Evolutionary conservation across 2,113 vertebrate genomes (phyloP), one percentile per base, ranked within the genome.

Genomic region (Hiodon alosoides): DNA sequence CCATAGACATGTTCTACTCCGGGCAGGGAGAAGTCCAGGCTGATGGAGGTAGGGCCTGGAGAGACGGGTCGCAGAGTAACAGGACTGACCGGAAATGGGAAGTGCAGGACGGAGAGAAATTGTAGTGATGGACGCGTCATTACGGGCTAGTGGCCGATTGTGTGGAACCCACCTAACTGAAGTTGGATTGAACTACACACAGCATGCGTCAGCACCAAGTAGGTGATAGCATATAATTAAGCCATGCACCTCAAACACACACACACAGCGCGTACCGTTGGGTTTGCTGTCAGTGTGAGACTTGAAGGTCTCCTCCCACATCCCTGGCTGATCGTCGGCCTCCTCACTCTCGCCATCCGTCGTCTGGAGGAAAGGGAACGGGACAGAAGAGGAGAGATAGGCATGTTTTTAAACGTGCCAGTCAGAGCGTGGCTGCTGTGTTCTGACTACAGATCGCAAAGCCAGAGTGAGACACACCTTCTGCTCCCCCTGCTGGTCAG

Each of bases 301-400:
- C 86, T 96, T 98, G 88, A 96, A 98, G 0, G 92, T 94, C 86
- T 97, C 95, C 31, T 98, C 95, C 95, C 95, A 97, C 83, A 94
- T 90, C 47, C 93, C 94, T 0, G 80, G 76, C 72, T 83, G 79
- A 7, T 77, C 78, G 16, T 91, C 90, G 58, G 91, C 88, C 5
- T 82, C 83, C 79, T 86, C 88, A 65, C 84, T 86, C 60, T 94
- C 92, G 57, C 87, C 89, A 10, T 85, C 87, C 0, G 80, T 78
- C 8, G 77, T 71, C 85, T 90, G 74, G 0, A 10, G 48, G 52
- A 60, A 48, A 77, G 7, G 4, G 3, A 67, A 7, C 55, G 50
- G 53, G 4, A 67, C 2, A n/a, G 13, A 16, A 5, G 54, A 2
- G 54, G 5, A 46, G 55, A 50, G 10, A 55, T 5, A 69, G 2